A percentile compares a stretch with the other conserved stretches of the same genome.
phyloP scores from a whole-genome alignment of 2,113 vertebrate species.

The Vulpes ferrilata region DNA sequence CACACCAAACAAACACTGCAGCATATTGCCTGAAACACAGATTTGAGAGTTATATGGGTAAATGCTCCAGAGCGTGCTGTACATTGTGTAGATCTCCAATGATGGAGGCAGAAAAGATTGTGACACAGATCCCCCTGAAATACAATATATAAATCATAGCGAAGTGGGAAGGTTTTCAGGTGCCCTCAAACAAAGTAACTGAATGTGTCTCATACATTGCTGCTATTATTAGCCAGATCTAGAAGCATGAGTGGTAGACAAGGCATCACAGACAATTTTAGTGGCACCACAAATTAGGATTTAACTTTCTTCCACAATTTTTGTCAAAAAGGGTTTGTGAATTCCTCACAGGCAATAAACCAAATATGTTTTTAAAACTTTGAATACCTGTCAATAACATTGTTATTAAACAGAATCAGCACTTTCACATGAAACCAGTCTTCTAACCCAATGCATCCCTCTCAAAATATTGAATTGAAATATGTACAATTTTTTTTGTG shows the following conservation, averaged over 20 bases:
- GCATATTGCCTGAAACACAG: not conserved
- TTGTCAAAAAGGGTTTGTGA: not conserved
- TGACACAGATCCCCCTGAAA: not conserved
- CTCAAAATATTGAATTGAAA: constrained; percentile 20
- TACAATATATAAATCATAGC: not conserved
- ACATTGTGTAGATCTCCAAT: accelerated
- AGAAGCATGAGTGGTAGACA: accelerated
- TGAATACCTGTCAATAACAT: not conserved
- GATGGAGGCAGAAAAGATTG: not conserved
- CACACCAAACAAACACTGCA: not conserved
- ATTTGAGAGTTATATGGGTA: not conserved
- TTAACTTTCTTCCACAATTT: not conserved
- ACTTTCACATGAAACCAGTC: not conserved
- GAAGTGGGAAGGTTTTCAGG: not conserved
- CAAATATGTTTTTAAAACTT: not conserved
- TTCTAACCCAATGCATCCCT: not conserved
- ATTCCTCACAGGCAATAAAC: not conserved
- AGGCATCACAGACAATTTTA: not conserved
- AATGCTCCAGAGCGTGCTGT: not conserved
- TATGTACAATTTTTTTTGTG: not conserved
- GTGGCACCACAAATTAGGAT: not conserved
- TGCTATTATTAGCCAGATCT: accelerated
- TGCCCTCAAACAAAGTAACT: accelerated
- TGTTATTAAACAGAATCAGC: not conserved
- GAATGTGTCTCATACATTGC: not conserved